A percentile compares a stretch with the other conserved stretches of the same genome.
phyloP scores from a whole-genome alignment of 1,140 invertebrate species.

The Drosophila pruinosa region DNA sequence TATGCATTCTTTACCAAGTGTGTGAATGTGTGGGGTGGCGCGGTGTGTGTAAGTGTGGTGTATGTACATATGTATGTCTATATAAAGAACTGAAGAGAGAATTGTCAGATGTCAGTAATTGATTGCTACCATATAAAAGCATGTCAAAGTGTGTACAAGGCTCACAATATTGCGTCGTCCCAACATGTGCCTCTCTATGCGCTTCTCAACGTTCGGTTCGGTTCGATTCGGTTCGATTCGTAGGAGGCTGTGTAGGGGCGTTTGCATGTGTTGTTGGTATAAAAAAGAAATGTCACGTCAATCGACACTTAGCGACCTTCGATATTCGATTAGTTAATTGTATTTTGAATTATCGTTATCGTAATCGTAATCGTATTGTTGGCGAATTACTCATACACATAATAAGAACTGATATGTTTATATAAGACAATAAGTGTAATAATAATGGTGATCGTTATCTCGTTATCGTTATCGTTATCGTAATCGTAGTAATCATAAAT shows the following conservation, averaged over 20 bases:
- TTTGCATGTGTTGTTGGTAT: conserved; percentile 38
- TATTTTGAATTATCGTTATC: conserved; percentile 13
- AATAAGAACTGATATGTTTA: conserved; percentile 39
- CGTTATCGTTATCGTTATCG: not conserved
- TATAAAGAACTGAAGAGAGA: conserved; percentile 55
- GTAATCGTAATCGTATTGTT: conserved; percentile 40
- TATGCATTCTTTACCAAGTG: conserved; percentile 10
- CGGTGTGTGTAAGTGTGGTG: conserved; percentile 44
- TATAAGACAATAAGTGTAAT: conserved; percentile 25
- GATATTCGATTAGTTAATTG: conserved; percentile 49
- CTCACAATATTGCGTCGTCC: conserved; percentile 42
- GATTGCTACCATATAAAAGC: conserved; percentile 66
- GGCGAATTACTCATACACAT: conserved; percentile 20
- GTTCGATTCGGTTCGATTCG: not conserved
- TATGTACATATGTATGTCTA: conserved; percentile 71
- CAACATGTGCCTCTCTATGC: conserved; percentile 27
- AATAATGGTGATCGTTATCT: conserved; percentile 13
- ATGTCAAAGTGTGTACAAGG: conserved; percentile 61
- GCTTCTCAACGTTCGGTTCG: conserved; percentile 37
- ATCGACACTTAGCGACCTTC: conserved; percentile 46
- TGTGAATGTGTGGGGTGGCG: conserved; percentile 18
- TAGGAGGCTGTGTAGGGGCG: conserved; percentile 11
- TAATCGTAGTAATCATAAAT: conserved; percentile 48
- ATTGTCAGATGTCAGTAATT: conserved; percentile 53
- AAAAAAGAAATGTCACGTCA: conserved; percentile 46